Base-by-base conservation (phyloP, 2,888 invertebrate species). In the Oscheius sp. region DNA sequence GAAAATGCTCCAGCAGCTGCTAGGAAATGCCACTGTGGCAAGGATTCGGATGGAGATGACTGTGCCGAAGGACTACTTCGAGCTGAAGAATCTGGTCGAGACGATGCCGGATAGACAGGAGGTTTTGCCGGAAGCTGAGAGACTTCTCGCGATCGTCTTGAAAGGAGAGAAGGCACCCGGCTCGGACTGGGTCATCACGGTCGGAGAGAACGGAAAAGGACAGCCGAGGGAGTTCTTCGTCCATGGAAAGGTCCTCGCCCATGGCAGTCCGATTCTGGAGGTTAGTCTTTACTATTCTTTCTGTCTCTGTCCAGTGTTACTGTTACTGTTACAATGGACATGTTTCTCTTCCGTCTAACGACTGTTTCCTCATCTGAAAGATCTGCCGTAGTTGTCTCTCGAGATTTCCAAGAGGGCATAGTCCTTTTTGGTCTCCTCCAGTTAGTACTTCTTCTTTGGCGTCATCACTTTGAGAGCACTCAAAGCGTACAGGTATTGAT, bases 131-230 rank as follows among this genome's bases (percentile, higher is more conserved):
- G 37, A 68, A 42, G 68, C 68, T 53, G 37, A 33, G 21, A 51
- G 21, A 37, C 53, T 68, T 2, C 68, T 81, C n/a, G 73, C 70
- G 37, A 62, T 72, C 63, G 76, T 81, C 55, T 53, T 81, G 66
- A 51, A 58, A 53, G 81, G 79, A 47, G 79, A 78, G 35, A 72
- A 76, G 42, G 58, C 71, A 47, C 76, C 77, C 35, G 73, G 76
- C 48, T 71, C 75, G 51, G 81, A 81, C 72, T 78, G 78, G 79
- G 76, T 79, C 29, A 68, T 79, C 2, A 76, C 81, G 1, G 79
- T 76, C 7, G 78, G 74, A 3, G 78, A 78, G 10, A 32, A 29
- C n/a, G 53, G 53, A 53, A 53, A 2, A 4, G 79, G 76, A 37
- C 71, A 60, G 13, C 79, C 77, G 10, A 55, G 73, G 0, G 75